Conservation (phyloP, 1,140 invertebrate species). For the Cylas formicarius region DNA sequence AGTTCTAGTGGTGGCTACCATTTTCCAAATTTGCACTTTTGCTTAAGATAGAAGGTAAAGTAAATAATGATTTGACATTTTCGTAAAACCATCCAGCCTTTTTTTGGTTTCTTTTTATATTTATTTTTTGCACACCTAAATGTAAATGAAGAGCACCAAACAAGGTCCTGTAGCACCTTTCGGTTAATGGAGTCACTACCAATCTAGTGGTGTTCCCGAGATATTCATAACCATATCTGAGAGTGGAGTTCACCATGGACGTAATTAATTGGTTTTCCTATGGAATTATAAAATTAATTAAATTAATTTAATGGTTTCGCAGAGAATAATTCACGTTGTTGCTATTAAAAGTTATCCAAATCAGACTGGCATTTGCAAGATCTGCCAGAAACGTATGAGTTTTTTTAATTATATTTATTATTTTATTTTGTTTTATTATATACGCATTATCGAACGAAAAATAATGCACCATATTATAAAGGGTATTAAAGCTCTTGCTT, state of each 20-base stretch:
- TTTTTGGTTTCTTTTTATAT: too few relatives aligned
- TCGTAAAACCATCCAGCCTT: too few relatives aligned
- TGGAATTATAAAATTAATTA: too few relatives aligned
- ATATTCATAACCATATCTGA: conserved; percentile 94
- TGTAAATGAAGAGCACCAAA: conserved; percentile 84
- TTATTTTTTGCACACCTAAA: conserved; percentile 46
- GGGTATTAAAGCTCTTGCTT: too few relatives aligned
- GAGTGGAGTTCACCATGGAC: conserved; percentile 85
- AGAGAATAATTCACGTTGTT: too few relatives aligned
- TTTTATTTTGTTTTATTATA: too few relatives aligned
- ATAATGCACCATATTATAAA: too few relatives aligned
- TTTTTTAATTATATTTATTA: too few relatives aligned
- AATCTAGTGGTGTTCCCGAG: conserved; percentile 82
- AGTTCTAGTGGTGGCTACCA: background rate
- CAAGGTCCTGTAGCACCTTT: conserved; percentile 86
- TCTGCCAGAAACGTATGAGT: background rate
- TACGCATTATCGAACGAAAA: too few relatives aligned
- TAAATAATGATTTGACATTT: background rate
- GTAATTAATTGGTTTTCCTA: conserved; percentile 65
- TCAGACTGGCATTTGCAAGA: too few relatives aligned
- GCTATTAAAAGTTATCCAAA: too few relatives aligned
- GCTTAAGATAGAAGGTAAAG: background rate
- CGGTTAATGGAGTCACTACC: conserved; percentile 86
- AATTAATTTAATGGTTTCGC: too few relatives aligned
- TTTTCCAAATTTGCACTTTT: background rate